Conservation (phyloP, 53 echinoderm and acorn worm genomes). For the Pentamera pediparva region DNA sequence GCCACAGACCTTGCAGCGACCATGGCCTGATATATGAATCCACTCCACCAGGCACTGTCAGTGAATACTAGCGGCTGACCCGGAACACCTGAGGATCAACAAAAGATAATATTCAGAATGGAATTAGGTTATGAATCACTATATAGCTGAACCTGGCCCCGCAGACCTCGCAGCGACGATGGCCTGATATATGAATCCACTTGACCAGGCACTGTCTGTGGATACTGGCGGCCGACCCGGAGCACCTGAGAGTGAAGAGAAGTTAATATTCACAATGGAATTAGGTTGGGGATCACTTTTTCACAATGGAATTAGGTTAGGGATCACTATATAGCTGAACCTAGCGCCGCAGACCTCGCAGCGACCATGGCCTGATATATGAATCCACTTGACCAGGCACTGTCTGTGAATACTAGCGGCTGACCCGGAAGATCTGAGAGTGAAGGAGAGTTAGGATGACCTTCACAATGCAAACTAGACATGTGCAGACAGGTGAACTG, state of each 20-base stretch:
- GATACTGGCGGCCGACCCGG: slow-evolving; percentile 92
- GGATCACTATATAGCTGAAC: slow-evolving; percentile 90
- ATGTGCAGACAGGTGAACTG: too few species aligned
- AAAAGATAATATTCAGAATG: too few species aligned
- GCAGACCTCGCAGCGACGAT: slow-evolving; percentile 93
- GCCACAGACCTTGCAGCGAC: slow-evolving; percentile 92
- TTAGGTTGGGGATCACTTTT: too few species aligned
- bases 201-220: slow-evolving; percentile 98
- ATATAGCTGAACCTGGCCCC: slow-evolving; percentile 88
- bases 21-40: slow-evolving; percentile 96
- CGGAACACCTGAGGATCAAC: slow-evolving; percentile 47
- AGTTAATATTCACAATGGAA: too few species aligned
- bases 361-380: slow-evolving; percentile 85
- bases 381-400: slow-evolving; percentile 99
- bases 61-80: slow-evolving; percentile 95
- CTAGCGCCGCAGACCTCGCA: slow-evolving; percentile 97
- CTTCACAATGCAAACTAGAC: too few species aligned
- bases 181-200: slow-evolving; percentile 98
- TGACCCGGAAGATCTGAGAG: slow-evolving; percentile 67
- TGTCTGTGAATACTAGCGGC: slow-evolving; percentile 94
- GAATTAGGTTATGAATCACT: too few species aligned
- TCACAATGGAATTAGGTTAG: too few species aligned
- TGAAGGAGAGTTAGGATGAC: background rate
- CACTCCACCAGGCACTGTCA: slow-evolving; percentile 96
- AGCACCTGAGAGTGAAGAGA: slow-evolving; percentile 34